A percentile compares a stretch with the other conserved stretches of the same genome.
phyloP scores from a whole-genome alignment of 2,888 invertebrate species.

The Tipula vernalis region DNA sequence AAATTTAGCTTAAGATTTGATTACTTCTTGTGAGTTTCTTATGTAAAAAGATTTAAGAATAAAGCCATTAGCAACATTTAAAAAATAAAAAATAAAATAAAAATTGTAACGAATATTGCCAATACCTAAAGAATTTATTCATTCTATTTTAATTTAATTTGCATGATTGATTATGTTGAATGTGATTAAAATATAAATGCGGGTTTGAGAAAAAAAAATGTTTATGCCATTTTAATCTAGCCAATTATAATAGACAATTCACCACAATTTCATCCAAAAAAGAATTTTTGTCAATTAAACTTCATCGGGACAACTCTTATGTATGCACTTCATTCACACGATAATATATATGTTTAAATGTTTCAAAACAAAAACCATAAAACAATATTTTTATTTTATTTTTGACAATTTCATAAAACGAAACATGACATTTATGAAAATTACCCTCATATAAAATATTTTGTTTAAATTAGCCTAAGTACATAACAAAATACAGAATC shows the following conservation, averaged over 20 bases:
- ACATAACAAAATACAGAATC: neutral
- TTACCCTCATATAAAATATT: neutral
- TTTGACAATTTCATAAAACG: neutral
- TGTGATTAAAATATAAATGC: no score
- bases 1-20: no score
- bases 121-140: no score
- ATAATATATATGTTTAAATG: neutral
- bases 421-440: constrained; percentile 4
- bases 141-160: no score
- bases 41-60: no score
- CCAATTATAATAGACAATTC: neutral
- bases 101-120: no score
- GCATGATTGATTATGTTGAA: no score
- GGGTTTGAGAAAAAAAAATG: no score
- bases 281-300: neutral
- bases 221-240: no score
- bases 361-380: neutral
- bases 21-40: no score
- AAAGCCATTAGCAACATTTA: no score
- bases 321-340: neutral
- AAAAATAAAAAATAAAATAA: no score
- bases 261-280: neutral
- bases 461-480: neutral
- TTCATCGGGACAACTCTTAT: neutral
- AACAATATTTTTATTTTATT: neutral